Base-by-base conservation (phyloP, 2,113 vertebrate species). In the Clinocottus analis region DNA sequence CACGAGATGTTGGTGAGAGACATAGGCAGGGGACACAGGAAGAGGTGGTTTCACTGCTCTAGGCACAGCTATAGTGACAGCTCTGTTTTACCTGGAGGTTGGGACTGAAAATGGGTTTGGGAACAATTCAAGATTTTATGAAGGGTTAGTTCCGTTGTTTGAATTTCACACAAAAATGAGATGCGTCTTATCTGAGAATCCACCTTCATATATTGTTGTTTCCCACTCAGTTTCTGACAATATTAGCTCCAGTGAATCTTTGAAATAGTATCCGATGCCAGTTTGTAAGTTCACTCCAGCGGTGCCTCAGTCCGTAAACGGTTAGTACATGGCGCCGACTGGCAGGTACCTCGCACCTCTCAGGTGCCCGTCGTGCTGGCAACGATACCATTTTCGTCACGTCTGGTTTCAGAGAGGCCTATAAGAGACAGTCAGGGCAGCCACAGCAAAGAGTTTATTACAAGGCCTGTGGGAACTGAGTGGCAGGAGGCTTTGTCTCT, bases 321-420 rank as follows among this genome's bases (percentile, higher is more conserved):
- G 23, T 29, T 13, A 41, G 31, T 29, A 37, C 47, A 1, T 5
- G 16, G 43, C n/a, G n/a, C n/a, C n/a, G n/a, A n/a, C n/a, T n/a
- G n/a, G n/a, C n/a, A n/a, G n/a, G n/a, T n/a, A n/a, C n/a, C n/a
- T n/a, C n/a, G n/a, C n/a, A n/a, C 45, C 51, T 49, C 62, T 25
- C 23, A 6, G 8, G 41, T 41, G 58, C 39, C 5, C 35, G 12
- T 6, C 1, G 0, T 25, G 45, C 12, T 7, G 33, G 17, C n/a
- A n/a, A n/a, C n/a, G n/a, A n/a, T 39, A 37, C 47, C 4, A 6
- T 69, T 53, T 61, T 41, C 2, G 5, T 62, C 64, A 23, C 25
- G 19, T 53, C 65, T 60, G 12, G 58, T 74, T 87, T 55, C 56
- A 79, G 11, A 68, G 47, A 31, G 61, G 14, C 77, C 80, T 77